Evolutionary conservation across 2,113 vertebrate genomes (phyloP).

Genomic region (Motacilla alba): DNA sequence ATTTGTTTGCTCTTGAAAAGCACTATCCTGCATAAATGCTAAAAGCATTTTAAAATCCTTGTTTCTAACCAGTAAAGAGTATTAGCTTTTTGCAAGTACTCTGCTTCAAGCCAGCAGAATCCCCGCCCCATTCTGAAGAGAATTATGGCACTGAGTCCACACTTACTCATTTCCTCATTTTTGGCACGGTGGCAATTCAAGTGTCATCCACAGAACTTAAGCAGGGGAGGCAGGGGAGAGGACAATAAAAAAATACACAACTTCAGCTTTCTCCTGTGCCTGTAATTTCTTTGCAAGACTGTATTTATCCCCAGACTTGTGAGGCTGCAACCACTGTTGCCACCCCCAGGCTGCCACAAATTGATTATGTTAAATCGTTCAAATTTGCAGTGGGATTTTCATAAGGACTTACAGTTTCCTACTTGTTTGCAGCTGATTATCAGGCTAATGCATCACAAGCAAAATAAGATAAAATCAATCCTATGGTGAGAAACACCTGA

Average conservation of each 20-base stretch:
- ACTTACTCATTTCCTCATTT: constrained; percentile 28
- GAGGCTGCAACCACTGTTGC: background rate
- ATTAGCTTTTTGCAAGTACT: background rate
- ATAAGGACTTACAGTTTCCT: background rate
- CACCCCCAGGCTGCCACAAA: background rate
- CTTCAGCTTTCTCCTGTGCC: background rate
- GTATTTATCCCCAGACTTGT: background rate
- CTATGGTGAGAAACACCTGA: background rate
- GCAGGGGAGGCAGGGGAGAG: background rate
- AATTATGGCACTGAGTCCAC: background rate
- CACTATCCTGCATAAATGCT: background rate
- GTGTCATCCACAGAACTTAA: background rate
- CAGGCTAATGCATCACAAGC: background rate
- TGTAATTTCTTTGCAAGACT: background rate
- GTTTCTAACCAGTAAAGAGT: background rate
- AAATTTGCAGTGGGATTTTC: background rate
- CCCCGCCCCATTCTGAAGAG: background rate
- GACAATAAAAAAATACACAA: background rate
- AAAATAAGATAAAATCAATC: background rate
- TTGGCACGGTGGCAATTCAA: background rate
- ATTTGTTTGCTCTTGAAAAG: background rate
- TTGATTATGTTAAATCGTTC: background rate
- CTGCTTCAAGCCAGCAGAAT: background rate
- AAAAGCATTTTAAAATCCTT: background rate
- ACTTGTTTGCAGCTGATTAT: background rate